Evolutionary conservation across 2,888 invertebrate genomes (phyloP).

Genomic region (Drosophila borborema): DNA sequence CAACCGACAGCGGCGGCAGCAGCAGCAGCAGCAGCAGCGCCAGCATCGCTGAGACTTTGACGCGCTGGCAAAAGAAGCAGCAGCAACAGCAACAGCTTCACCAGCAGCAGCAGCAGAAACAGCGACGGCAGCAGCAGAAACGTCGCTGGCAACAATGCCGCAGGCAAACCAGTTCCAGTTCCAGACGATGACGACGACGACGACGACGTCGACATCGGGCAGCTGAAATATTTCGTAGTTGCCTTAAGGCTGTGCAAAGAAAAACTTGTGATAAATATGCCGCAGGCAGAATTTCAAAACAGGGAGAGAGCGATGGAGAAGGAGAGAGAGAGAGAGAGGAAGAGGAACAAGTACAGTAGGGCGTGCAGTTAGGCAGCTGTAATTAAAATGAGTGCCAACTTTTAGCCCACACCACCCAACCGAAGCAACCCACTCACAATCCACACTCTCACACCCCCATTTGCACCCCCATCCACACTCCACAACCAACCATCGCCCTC

Average conservation of each 20-base stretch:
- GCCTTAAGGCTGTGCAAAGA: slow-evolving; percentile 80
- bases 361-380: slow-evolving; percentile 81
- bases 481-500: background rate
- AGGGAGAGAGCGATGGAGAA: slow-evolving; percentile 41
- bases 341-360: slow-evolving; percentile 30
- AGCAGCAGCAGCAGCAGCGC: slow-evolving; percentile 25
- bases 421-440: background rate
- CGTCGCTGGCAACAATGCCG: slow-evolving; percentile 55
- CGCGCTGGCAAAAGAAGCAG: slow-evolving; percentile 69
- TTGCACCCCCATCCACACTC: background rate
- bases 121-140: slow-evolving; percentile 42
- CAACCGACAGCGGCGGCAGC: slow-evolving; percentile 49
- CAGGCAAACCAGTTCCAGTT: slow-evolving; percentile 65
- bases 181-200: slow-evolving; percentile 57
- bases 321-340: slow-evolving; percentile 1
- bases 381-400: slow-evolving; percentile 82
- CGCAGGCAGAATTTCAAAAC: slow-evolving; percentile 81
- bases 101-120: slow-evolving; percentile 30
- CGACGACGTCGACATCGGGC: slow-evolving; percentile 35
- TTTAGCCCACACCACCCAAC: slow-evolving; percentile 24
- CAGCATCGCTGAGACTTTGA: slow-evolving; percentile 71
- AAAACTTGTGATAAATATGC: slow-evolving; percentile 85
- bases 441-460: background rate
- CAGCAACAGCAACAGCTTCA: slow-evolving; percentile 29
- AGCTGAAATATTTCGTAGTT: slow-evolving; percentile 81